These are phyloP conservation scores for Acropora tenuis DNA, from an alignment of 64 coral and sea anemone genomes.

Conservation along the genomic window DNA sequence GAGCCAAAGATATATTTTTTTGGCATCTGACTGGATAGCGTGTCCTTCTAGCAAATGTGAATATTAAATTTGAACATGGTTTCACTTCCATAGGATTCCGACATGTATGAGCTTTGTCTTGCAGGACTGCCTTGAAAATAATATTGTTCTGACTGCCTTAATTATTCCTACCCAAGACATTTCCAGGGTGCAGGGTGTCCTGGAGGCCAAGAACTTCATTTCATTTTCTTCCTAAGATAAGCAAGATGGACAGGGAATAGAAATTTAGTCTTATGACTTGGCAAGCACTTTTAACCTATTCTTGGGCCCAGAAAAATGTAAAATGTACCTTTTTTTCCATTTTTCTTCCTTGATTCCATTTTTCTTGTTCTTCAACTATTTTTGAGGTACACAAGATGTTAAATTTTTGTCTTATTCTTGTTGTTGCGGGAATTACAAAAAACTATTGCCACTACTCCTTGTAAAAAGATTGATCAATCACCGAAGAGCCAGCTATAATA, in stretches of 20 bases:
- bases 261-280: not conserved
- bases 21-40: not conserved
- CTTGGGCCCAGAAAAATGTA: not conserved
- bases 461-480: not conserved
- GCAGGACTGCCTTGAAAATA: not conserved
- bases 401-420: not conserved
- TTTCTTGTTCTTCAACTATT: not conserved
- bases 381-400: not conserved
- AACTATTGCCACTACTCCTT: not conserved
- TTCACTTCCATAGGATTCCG: not conserved
- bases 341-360: not conserved
- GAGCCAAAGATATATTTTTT: not conserved
- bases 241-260: too few relatives aligned
- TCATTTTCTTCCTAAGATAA: too few relatives aligned
- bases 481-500: not conserved
- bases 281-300: conserved; percentile 1
- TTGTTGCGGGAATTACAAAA: not conserved
- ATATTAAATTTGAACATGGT: not conserved
- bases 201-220: too few relatives aligned
- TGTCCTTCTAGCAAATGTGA: not conserved
- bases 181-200: too few relatives aligned
- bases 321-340: not conserved
- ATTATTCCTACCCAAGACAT: not conserved
- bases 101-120: not conserved
- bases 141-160: not conserved